Evolutionary conservation across 1,140 invertebrate genomes (phyloP), one percentile per base, ranked within the genome.

Genomic region (Cydia pomonella): DNA sequence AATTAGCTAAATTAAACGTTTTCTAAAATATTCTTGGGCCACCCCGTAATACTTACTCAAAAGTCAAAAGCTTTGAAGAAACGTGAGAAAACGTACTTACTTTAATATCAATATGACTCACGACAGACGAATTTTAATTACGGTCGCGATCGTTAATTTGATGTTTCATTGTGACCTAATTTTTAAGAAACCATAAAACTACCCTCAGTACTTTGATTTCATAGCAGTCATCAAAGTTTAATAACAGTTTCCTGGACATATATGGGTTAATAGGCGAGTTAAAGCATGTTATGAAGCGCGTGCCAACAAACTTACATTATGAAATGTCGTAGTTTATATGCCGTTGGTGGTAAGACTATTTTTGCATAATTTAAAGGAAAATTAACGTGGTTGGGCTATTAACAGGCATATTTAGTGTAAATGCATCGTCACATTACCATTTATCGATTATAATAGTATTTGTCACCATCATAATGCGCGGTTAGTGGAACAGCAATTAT

Each of bases 241-340:
- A 66, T 66, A 66, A 69, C 29, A 9, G 64, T 69, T 69, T 69
- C 64, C 64, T 38, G 64, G 29, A 69, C 27, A 33, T 29, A 33
- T 69, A 33, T 69, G 29, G 64, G 64, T 69, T 69, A 69, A 69
- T 69, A 69, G 64, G 29, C 13, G 64, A 69, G 29, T 69, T 69
- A 33, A 69, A 69, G 18, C n/a, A 21, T 33, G 27, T 59, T 59
- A 59, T 59, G 53, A 10, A n/a, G n/a, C 6, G n/a, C 21, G 21
- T 23, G 53, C 18, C 53, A 59, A 23, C 21, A 21, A 59, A 7
- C 21, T 59, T 59, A 59, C 0, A 21, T 38, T 7, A 53, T n/a
- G 21, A 21, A 59, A 21, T 23, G 10, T 7, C 3, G 53, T 59
- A 21, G 21, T 23, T 59, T 21, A 12, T 59, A 59, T 7, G 0